Evolutionary conservation across 2,113 vertebrate species (phyloP), one percentile per base, ranked within the genome.

Genomic region (Dunckerocampus dactyliophorus): DNA sequence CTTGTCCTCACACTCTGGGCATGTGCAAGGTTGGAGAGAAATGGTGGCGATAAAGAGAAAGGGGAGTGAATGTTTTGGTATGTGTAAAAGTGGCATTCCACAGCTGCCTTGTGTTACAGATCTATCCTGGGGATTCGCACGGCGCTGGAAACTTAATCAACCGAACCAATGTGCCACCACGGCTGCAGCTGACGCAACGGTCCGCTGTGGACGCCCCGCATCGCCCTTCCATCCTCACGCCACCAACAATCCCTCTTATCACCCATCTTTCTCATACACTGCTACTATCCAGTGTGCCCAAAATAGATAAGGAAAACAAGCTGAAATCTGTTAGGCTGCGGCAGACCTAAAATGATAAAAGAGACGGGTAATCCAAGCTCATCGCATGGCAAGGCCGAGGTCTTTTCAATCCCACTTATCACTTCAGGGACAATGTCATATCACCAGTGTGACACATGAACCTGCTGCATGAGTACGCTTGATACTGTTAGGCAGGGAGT

Each of bases 81-180:
- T 80, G 66, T 57, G 57, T 62, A 68, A 69, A 67, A 60, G 63
- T 61, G 66, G 65, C 73, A 62, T 67, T 68, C 51, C 63, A 37
- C 77, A 85, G 74, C 77, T 82, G 82, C 61, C 69, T 49, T 7
- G 28, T 37, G 60, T 75, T 69, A 63, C 46, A 57, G 52, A 83
- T 59, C 81, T 22, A 60, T 77, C 71, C 49, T 6, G 6, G 66
- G 74, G 82, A 82, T 80, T 85, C 79, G 81, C 76, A 86, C 76
- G 65, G 65, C 67, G 37, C 58, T 74, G 73, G 67, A 56, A 72
- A 71, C 4, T 52, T 73, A 85, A 87, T 79, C 71, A 75, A 17
- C 56, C 73, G 55, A 67, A 67, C 63, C 80, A 67, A 68, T 57
- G 76, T 72, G 74, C 74, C 77, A 74, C 72, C 74, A 57, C 48